Base-by-base conservation (phyloP, 1,140 invertebrate genomes). In the Arion vulgaris region DNA sequence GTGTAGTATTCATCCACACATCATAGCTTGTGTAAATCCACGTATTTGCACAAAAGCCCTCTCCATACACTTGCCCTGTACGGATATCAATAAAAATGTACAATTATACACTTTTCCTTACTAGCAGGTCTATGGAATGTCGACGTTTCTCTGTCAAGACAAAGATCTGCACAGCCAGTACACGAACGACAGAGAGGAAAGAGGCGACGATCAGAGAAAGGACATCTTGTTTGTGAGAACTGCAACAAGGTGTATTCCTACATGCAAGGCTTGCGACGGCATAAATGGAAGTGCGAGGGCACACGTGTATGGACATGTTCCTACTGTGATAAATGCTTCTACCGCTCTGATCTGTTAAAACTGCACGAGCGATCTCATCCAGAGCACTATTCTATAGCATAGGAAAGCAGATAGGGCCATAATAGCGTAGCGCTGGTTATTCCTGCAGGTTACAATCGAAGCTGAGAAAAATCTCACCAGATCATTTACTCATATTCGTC, bases 271-370 rank as follows among this genome's bases (percentile, higher is more conserved):
- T 36, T 78, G 51, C 51, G 62, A 13, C 51, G 76, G 45, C 76
- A 78, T 36, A 78, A 78, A n/a, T 78, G 76, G 76, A 78, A 78
- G 53, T 78, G 76, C 39, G 76, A 78, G n/a, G 76, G 76, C 4
- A 57, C 76, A 9, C 32, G 76, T 26, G 66, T 78, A 28, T 78
- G 76, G 76, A 53, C 76, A 13, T 78, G 76, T 78, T 57, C 51
- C 17, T 66, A 62, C 34, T 78, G 76, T 45, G 76, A 78, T 39
- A 78, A 78, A 34, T 2, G 66, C 34, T 78, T 78, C 45, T 78
- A 78, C 38, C 76, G 76, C 26, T 78, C 76, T 2, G 76, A 78
- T 45, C 51, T 19, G 11, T 57, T 66, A 7, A 78, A 78, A 66
- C 4, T 68, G 4, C 76, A 78, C 32, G 57, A 66, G 32, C 66